phyloP scores from a whole-genome alignment of 2,888 invertebrate species.

The Acanthosepion esculentum region DNA sequence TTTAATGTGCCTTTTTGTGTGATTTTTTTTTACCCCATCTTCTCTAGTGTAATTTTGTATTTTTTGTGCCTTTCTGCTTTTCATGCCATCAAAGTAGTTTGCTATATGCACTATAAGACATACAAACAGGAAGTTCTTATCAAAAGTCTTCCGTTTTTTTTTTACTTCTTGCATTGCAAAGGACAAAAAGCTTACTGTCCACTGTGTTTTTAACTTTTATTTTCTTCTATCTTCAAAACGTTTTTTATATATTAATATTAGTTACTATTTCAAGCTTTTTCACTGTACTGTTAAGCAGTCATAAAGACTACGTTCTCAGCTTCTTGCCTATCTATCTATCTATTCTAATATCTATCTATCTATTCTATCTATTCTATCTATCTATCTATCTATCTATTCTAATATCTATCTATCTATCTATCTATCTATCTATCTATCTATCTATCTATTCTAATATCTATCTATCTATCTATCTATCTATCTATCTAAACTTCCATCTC shows the following conservation, averaged over 20 bases:
- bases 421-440: too few relatives aligned
- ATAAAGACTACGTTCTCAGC: not conserved
- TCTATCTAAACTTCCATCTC: too few relatives aligned
- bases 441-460: too few relatives aligned
- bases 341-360: not conserved
- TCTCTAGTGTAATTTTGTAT: not conserved
- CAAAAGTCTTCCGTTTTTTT: too few relatives aligned
- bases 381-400: not conserved
- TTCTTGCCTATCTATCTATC: not conserved
- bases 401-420: too few relatives aligned
- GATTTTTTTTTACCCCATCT: not conserved
- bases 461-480: too few relatives aligned
- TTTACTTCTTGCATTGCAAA: too few relatives aligned
- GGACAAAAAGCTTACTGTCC: not conserved
- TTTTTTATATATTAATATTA: not conserved
- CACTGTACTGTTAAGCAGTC: not conserved
- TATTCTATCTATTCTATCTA: not conserved
- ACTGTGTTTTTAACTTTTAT: not conserved
- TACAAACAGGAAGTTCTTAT: not conserved
- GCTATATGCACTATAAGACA: not conserved
- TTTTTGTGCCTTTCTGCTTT: not conserved
- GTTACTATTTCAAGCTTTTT: not conserved
- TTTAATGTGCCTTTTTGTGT: not conserved
- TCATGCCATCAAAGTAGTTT: conserved; percentile 1
- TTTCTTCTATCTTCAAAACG: not conserved